These are phyloP conservation scores for Euthynnus affinis DNA, from an alignment of 2,797 vertebrate species.

Conservation along the genomic window DNA sequence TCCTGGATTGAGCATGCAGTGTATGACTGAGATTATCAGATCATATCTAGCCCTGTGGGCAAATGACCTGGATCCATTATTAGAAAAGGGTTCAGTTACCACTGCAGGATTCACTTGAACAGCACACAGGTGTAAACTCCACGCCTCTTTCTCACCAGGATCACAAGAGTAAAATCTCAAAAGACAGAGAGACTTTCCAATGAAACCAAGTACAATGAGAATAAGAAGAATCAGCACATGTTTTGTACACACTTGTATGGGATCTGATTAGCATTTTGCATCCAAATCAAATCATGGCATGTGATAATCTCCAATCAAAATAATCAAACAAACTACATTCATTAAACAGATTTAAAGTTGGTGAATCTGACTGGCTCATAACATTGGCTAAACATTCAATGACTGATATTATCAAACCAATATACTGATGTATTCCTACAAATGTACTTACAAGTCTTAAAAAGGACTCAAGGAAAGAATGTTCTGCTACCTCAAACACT, in stretches of 20 bases:
- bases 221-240: background rate
- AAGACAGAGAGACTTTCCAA: constrained; percentile 24
- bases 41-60: constrained; percentile 42
- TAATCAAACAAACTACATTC: background rate
- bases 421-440: background rate
- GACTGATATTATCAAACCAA: background rate
- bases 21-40: constrained; percentile 31
- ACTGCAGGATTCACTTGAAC: constrained; percentile 18
- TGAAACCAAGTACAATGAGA: constrained; percentile 16
- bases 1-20: constrained; percentile 22
- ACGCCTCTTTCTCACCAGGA: constrained; percentile 38
- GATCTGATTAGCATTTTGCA: background rate
- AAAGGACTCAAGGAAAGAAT: background rate
- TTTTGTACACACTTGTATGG: background rate
- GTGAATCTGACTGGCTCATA: background rate
- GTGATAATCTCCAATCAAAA: background rate
- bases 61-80: constrained; percentile 57
- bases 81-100: constrained; percentile 41
- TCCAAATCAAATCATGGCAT: background rate
- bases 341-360: background rate
- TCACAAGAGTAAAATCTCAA: constrained; percentile 37
- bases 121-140: constrained; percentile 36
- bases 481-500: background rate
- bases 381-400: too few relatives aligned
- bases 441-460: background rate